Base-by-base conservation (phyloP, 2,113 vertebrate species). In the Danio rerio region DNA sequence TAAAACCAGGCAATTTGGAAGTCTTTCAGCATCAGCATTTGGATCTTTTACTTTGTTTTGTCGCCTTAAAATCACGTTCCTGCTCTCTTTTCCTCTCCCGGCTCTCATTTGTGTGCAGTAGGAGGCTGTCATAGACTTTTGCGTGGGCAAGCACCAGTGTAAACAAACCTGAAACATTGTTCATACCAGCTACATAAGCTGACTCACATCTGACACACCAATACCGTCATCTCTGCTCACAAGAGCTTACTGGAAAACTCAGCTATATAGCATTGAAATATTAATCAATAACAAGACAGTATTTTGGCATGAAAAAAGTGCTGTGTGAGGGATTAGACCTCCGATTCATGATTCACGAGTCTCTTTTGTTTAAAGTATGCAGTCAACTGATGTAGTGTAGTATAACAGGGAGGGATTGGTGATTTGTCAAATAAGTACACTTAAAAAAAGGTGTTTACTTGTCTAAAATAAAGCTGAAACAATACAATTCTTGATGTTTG, bases 151-250 rank as follows among this genome's bases (percentile, higher is more conserved):
- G 72, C 43, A 69, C 31, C 50, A 81, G 78, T 81, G 55, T 77
- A 77, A 77, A 77, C 75, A 86, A 55, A 81, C 85, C 78, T 86
- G 72, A 13, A 83, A 74, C 11, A 52, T 77, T 81, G 70, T 83
- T 86, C 55, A 65, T 81, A 79, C 58, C 81, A 86, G 56, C 61
- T 81, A n/a, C n/a, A n/a, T n/a, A 52, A 62, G 75, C 53, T 86
- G 81, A 83, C 83, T 83, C 81, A 85, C 42, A 78, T 62, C 79
- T 81, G 43, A 69, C 79, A 78, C 21, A 66, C 59, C 49, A 70
- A 63, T 68, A 79, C 58, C 47, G 58, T 72, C 53, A 69, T 83
- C 52, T 74, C 31, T 31, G 21, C 16, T 55, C 20, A n/a, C 21
- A 56, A 31, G 15, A 74, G 42, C 42, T 47, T 76, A 49, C 74